These are phyloP conservation scores for Idaea straminata DNA, from an alignment of 2,888 invertebrate genomes.

Conservation along the genomic window DNA sequence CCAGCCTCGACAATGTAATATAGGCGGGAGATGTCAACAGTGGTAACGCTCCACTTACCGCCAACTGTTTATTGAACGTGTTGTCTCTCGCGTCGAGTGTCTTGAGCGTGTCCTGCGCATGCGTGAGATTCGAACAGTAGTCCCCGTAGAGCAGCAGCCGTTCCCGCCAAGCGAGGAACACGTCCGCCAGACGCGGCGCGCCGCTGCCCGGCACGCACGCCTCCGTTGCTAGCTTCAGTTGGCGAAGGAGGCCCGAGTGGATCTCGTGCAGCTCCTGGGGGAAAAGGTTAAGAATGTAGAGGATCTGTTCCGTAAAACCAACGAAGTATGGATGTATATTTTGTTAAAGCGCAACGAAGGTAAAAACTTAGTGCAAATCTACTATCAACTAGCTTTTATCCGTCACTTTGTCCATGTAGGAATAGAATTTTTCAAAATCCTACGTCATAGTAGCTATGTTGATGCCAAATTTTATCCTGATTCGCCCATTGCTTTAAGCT, in stretches of 20 bases:
- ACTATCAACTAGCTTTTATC: too few species aligned
- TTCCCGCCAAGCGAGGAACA: slow-evolving; percentile 94
- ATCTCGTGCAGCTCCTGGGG: slow-evolving; percentile 90
- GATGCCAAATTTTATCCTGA: too few species aligned
- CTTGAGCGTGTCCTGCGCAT: slow-evolving; percentile 92
- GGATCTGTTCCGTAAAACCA: too few species aligned
- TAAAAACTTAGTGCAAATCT: too few species aligned
- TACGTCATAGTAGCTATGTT: too few species aligned
- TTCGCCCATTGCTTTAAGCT: too few species aligned
- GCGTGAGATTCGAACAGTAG: slow-evolving; percentile 96
- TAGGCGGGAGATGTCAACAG: too few species aligned
- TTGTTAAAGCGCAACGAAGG: too few species aligned
- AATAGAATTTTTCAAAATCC: too few species aligned
- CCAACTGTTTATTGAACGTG: slow-evolving; percentile 83
- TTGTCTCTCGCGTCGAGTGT: slow-evolving; percentile 85
- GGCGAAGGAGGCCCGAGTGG: slow-evolving; percentile 90
- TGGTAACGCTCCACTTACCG: slow-evolving; percentile 70
- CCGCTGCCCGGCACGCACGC: slow-evolving; percentile 77
- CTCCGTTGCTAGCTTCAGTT: slow-evolving; percentile 86
- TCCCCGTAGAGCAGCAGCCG: slow-evolving; percentile 96
- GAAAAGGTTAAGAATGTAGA: background rate
- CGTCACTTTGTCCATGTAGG: too few species aligned
- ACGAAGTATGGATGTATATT: too few species aligned
- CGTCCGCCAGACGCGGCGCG: slow-evolving; percentile 83
- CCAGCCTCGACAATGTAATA: too few species aligned